Evolutionary conservation across 2,113 vertebrate genomes (phyloP).

Genomic region (Cricetomys ansorgei): DNA sequence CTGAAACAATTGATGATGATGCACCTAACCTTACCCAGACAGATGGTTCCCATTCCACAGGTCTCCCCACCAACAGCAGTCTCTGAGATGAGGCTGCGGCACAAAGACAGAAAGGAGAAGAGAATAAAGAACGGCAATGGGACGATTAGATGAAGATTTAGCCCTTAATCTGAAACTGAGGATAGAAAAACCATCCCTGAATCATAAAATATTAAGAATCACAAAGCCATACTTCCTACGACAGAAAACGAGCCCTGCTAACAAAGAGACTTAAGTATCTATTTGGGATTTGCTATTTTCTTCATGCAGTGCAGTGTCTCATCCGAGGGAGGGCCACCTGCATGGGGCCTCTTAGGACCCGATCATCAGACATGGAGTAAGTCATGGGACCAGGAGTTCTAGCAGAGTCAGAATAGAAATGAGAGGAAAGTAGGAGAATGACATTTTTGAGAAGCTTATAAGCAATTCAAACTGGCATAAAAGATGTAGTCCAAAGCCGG

Average conservation of each 20-base stretch:
- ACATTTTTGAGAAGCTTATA: conserved; percentile 58
- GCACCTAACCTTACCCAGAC: not conserved
- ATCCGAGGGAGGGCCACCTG: not conserved
- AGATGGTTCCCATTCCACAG: not conserved
- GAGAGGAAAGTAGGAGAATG: conserved; percentile 1
- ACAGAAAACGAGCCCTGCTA: not conserved
- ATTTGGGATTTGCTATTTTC: conserved; percentile 38
- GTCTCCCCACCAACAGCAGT: not conserved
- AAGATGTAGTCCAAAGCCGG: conserved; percentile 54
- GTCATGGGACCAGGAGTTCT: not conserved
- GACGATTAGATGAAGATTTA: not conserved
- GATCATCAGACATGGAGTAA: not conserved
- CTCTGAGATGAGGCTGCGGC: not conserved
- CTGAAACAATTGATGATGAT: not conserved
- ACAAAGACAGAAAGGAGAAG: not conserved
- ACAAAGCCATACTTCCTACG: not conserved
- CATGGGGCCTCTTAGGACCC: not conserved
- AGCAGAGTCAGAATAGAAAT: conserved; percentile 43
- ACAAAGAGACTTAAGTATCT: not conserved
- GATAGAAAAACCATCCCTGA: conserved; percentile 11
- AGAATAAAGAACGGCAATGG: not conserved
- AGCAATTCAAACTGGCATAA: conserved; percentile 55
- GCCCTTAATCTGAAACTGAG: conserved; percentile 4
- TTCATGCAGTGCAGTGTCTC: not conserved
- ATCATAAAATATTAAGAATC: not conserved